Base-by-base conservation (phyloP, 2,113 vertebrate genomes). In the Gadus macrocephalus region DNA sequence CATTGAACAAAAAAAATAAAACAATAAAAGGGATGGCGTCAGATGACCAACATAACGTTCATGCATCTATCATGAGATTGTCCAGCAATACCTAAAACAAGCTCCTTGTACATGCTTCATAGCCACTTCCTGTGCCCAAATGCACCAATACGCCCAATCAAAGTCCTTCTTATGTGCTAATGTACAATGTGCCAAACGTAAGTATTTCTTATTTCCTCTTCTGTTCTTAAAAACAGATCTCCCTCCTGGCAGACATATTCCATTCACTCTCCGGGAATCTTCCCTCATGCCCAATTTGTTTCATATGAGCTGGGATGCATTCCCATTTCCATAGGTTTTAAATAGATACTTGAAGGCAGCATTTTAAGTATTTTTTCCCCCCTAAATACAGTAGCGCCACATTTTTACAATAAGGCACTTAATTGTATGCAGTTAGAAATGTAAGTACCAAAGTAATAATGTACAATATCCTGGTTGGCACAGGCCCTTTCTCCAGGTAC, bases 1-100 rank as follows among this genome's bases (percentile, higher is more conserved):
- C 67, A 78, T 31, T 35, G 61, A 76, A 66, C 79, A 66, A 17
- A 16, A 58, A 3, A 58, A 58, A 17, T 17, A 76, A 71, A 75
- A 70, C 53, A 70, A 76, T 68, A 70, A 55, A 22, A 17, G 5
- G 67, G 68, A 60, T 42, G 19, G 31, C 15, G 2, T 72, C 66
- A 77, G 71, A 83, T 84, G 73, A 83, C 71, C 79, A 79, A 74
- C 49, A 72, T 74, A 73, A 81, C 70, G 74, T 62, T 79, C 88
- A 89, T 90, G 88, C 86, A 87, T 76, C 72, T 56, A 87, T 84
- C 71, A 81, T 74, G 78, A 79, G 90, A 91, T 91, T 91, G 90
- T 91, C 90, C 88, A 91, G 88, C 90, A 91, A 90, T 87, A 84
- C 75, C 78, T 83, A 72, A 15, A 27, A 64, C 70, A 79, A 79